Evolutionary conservation across 2,113 vertebrate species (phyloP).

Genomic region (Telmatochromis sp.): DNA sequence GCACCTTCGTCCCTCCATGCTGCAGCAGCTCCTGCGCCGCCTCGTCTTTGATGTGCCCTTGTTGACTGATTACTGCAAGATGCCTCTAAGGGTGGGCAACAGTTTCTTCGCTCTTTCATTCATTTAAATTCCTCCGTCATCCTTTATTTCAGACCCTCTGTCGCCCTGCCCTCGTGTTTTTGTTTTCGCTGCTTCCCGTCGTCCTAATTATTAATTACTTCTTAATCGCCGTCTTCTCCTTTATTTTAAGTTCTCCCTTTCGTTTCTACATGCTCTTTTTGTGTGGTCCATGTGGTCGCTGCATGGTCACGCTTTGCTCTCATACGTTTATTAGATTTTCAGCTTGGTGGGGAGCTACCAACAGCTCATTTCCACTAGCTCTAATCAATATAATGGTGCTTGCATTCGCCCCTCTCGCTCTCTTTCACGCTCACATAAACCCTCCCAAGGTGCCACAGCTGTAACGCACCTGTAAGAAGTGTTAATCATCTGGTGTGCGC

Average conservation of each 20-base stretch:
- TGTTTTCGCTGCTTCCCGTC: background rate
- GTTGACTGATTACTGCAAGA: conserved; percentile 96
- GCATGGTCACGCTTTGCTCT: background rate
- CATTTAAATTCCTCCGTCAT: background rate
- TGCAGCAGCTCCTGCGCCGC: conserved; percentile 89
- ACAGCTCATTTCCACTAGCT: background rate
- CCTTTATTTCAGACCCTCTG: background rate
- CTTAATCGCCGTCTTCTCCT: background rate
- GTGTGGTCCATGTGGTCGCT: background rate
- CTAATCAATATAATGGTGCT: background rate
- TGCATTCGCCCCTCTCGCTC: background rate
- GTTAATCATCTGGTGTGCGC: background rate
- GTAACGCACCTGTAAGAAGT: background rate
- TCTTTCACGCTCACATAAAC: background rate
- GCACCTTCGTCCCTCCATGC: conserved; percentile 92
- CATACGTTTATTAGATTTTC: background rate
- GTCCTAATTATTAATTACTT: background rate
- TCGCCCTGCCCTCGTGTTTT: background rate
- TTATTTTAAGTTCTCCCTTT: background rate
- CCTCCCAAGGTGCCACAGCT: background rate
- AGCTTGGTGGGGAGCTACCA: background rate
- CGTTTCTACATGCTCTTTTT: background rate
- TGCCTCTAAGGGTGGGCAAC: conserved; percentile 90
- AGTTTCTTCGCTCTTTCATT: background rate
- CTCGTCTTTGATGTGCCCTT: conserved; percentile 96